Evolutionary conservation across 2,888 invertebrate genomes (phyloP).

Genomic region (Pecten maximus): DNA sequence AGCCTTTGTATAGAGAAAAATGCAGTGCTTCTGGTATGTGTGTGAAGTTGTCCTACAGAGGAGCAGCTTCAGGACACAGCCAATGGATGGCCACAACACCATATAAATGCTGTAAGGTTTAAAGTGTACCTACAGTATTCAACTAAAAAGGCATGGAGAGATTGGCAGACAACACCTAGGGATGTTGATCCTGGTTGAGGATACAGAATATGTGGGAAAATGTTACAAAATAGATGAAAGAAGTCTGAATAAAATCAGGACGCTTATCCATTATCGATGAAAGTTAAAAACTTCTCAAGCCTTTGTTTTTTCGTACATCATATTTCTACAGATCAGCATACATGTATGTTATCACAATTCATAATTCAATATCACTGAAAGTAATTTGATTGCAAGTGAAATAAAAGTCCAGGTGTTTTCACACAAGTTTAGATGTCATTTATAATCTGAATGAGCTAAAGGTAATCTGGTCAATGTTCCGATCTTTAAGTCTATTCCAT

Average conservation of each 20-base stretch:
- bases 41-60: not conserved
- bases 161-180: not conserved
- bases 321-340: not conserved
- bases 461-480: too few relatives aligned
- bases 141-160: not conserved
- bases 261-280: too few relatives aligned
- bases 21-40: conserved; percentile 35
- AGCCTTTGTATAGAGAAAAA: not conserved
- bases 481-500: conserved; percentile 55
- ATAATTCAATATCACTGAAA: not conserved
- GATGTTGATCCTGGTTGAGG: not conserved
- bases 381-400: not conserved
- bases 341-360: not conserved
- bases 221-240: not conserved
- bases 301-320: not conserved
- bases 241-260: not conserved
- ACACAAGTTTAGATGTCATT: not conserved
- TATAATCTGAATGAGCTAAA: not conserved
- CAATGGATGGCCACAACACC: not conserved
- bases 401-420: not conserved
- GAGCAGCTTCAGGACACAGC: conserved; percentile 19
- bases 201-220: not conserved
- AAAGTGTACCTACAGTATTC: not conserved
- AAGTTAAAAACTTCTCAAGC: too few relatives aligned
- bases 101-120: not conserved